Evolutionary conservation across 1,140 invertebrate genomes (phyloP).

Genomic region (Centruroides sculpturatus): DNA sequence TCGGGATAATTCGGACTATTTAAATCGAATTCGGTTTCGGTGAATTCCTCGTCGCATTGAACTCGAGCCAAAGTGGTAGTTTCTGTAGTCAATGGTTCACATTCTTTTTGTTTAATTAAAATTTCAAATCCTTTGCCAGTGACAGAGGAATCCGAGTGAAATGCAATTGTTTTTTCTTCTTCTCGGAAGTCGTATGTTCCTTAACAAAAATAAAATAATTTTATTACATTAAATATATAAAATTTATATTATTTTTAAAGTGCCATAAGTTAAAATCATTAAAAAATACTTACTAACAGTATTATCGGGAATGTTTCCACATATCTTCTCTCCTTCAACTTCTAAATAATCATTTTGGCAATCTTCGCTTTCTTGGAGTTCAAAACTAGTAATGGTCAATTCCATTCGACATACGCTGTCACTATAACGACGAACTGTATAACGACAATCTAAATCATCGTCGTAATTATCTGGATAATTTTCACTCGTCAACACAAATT

Average conservation of each 20-base stretch:
- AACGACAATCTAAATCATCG: slow-evolving; percentile 17
- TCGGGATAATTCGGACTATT: slow-evolving; percentile 18
- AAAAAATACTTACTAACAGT: neutral
- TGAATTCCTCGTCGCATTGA: slow-evolving; percentile 9
- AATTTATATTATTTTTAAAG: too few relatives aligned
- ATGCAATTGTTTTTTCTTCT: slow-evolving; percentile 9
- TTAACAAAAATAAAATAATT: neutral
- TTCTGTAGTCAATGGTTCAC: neutral
- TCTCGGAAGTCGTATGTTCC: slow-evolving; percentile 14
- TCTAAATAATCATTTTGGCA: slow-evolving; percentile 16
- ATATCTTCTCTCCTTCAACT: slow-evolving; percentile 15
- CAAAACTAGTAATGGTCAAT: slow-evolving; percentile 17
- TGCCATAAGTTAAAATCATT: too few relatives aligned
- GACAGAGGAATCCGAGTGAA: slow-evolving; percentile 10
- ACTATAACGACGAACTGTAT: slow-evolving; percentile 11
- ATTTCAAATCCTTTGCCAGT: slow-evolving; percentile 11
- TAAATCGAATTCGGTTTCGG: slow-evolving; percentile 8
- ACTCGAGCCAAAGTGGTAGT: neutral
- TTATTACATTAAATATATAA: too few relatives aligned
- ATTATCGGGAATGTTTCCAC: slow-evolving; percentile 10
- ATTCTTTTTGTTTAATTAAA: slow-evolving; percentile 14
- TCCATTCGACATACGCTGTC: slow-evolving; percentile 15
- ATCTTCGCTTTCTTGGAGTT: slow-evolving; percentile 15
- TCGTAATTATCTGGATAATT: slow-evolving; percentile 18
- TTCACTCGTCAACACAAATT: slow-evolving; percentile 18